Percentiles rank a stretch among this genome's conserved stretches.
These are phyloP conservation scores for Drosophila bipectinata DNA, from an alignment of 1,140 invertebrate genomes.

Conservation along the genomic window DNA sequence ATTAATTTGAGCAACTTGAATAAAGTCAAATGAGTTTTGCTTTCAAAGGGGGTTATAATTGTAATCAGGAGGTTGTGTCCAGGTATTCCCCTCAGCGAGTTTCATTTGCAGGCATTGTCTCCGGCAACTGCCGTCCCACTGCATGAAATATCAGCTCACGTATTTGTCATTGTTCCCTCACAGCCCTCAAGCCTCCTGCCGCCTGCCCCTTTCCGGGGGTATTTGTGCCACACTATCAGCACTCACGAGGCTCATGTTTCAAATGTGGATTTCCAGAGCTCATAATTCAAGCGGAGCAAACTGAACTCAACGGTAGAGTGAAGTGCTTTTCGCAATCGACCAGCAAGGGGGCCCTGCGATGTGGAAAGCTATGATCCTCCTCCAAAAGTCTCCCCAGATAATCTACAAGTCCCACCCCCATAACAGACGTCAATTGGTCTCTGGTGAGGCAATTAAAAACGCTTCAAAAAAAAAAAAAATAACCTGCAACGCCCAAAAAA, in stretches of 20 bases:
- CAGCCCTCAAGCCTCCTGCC: neutral
- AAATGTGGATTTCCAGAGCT: conserved; percentile 40
- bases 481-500: conserved; percentile 38
- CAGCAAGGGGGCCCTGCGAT: neutral
- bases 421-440: conserved; percentile 66
- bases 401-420: neutral
- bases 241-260: conserved; percentile 75
- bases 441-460: conserved; percentile 65
- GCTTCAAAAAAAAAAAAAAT: conserved; percentile 58
- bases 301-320: conserved; percentile 16
- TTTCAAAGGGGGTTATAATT: neutral
- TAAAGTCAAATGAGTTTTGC: conserved; percentile 25
- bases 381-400: neutral
- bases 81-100: conserved; percentile 17
- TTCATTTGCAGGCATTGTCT: conserved; percentile 11
- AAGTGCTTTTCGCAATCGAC: conserved; percentile 67
- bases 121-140: neutral
- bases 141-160: conserved; percentile 43
- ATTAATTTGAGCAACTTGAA: conserved; percentile 74
- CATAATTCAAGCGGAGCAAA: conserved; percentile 36
- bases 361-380: conserved; percentile 12
- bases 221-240: conserved; percentile 53
- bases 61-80: conserved; percentile 10
- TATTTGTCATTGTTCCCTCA: conserved; percentile 55
- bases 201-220: neutral